Evolutionary conservation across 2,888 invertebrate genomes (phyloP).

Genomic region (Acrocyrtus sp.): DNA sequence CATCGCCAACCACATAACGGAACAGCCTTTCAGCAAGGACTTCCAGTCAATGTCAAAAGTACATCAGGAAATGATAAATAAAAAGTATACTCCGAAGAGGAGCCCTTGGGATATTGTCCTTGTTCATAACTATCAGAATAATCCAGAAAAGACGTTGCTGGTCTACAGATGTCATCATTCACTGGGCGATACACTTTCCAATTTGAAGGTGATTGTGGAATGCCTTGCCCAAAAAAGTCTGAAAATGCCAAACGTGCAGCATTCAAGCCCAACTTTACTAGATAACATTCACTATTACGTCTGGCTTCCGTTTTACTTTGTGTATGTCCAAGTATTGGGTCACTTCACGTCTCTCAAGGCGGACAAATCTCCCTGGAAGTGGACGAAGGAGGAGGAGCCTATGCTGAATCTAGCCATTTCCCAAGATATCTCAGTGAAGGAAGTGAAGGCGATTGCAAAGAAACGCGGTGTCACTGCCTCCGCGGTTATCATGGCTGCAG

Average conservation of each 20-base stretch:
- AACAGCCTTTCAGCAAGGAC: not conserved
- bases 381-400: not conserved
- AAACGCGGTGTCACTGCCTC: not conserved
- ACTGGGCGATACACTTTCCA: slow-evolving; percentile 8
- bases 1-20: slow-evolving; percentile 19
- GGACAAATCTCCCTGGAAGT: not conserved
- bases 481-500: slow-evolving; percentile 18
- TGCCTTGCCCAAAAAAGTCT: slow-evolving; percentile 20
- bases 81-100: not conserved
- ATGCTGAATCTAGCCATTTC: not conserved
- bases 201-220: slow-evolving; percentile 22
- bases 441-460: slow-evolving; percentile 18
- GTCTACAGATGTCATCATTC: slow-evolving; percentile 9
- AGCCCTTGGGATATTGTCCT: slow-evolving; percentile 36
- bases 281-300: slow-evolving; percentile 3
- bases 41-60: not conserved
- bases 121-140: not conserved
- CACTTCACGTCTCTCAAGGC: not conserved
- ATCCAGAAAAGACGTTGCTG: not conserved
- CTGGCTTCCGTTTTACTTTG: slow-evolving; percentile 6
- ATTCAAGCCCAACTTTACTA: not conserved
- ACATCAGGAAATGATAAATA: slow-evolving; percentile 16
- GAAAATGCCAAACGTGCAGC: slow-evolving; percentile 5
- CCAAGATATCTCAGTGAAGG: not conserved
- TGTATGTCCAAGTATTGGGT: slow-evolving; percentile 4